phyloP scores from a whole-genome alignment of 2,888 invertebrate species.

The Caenorhabditis japonica region DNA sequence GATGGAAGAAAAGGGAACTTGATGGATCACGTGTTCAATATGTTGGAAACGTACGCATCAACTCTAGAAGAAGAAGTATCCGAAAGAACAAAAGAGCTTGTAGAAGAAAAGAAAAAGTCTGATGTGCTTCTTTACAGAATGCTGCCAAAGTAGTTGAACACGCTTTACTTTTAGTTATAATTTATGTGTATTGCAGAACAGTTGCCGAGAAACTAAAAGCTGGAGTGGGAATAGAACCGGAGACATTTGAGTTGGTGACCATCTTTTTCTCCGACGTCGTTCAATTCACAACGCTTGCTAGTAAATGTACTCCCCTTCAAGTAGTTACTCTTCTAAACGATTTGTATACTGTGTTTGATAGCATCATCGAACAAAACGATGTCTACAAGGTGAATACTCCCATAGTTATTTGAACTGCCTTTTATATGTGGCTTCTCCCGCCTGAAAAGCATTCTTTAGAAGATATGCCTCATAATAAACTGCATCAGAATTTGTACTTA shows the following conservation, averaged over 20 bases:
- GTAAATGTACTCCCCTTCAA: slow-evolving; percentile 66
- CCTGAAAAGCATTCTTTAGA: too few species aligned
- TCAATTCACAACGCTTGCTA: slow-evolving; percentile 63
- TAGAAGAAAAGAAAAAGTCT: slow-evolving; percentile 73
- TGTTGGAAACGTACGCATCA: slow-evolving; percentile 67
- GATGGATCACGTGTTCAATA: slow-evolving; percentile 73
- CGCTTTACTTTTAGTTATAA: too few species aligned
- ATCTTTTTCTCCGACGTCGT: slow-evolving; percentile 72
- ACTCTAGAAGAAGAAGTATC: slow-evolving; percentile 67
- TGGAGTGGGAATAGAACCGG: slow-evolving; percentile 65
- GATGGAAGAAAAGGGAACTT: slow-evolving; percentile 60
- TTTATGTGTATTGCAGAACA: slow-evolving; percentile 13
- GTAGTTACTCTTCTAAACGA: slow-evolving; percentile 71
- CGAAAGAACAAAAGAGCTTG: slow-evolving; percentile 61
- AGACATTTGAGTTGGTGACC: slow-evolving; percentile 64
- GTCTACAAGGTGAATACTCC: slow-evolving; percentile 70
- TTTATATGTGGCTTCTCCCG: background rate
- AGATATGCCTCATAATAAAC: too few species aligned
- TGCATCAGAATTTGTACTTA: too few species aligned
- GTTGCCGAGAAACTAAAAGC: slow-evolving; percentile 68
- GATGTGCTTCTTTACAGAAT: slow-evolving; percentile 71
- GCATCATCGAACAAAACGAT: slow-evolving; percentile 73
- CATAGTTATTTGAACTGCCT: too few species aligned
- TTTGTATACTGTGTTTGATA: slow-evolving; percentile 72
- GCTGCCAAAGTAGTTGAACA: slow-evolving; percentile 60